phyloP scores from a whole-genome alignment of 2,113 vertebrate genomes.

The Phalacrocorax pelagicus region DNA sequence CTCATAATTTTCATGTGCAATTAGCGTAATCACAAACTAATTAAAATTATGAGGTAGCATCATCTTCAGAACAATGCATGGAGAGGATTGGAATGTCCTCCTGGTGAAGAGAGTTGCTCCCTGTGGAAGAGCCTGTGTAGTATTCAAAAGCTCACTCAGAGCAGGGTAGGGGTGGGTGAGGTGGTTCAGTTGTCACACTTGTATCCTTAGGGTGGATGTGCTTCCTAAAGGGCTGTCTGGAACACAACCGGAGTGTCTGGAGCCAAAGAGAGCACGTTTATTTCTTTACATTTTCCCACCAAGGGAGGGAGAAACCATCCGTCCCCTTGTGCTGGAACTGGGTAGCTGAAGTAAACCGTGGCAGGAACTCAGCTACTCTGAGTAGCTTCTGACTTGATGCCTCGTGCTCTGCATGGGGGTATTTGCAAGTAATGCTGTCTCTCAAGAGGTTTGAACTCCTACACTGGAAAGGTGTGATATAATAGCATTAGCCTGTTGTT shows the following conservation, averaged over 20 bases:
- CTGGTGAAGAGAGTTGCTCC: not conserved
- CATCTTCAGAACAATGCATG: not conserved
- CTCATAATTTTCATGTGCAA: not conserved
- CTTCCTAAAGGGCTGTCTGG: not conserved
- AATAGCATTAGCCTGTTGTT: not conserved
- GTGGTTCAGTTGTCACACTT: not conserved
- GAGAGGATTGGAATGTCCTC: not conserved
- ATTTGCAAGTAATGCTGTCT: not conserved
- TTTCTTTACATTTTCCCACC: not conserved
- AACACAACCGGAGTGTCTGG: not conserved
- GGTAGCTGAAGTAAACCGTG: rapidly evolving
- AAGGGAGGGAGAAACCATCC: not conserved
- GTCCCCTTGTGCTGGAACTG: not conserved
- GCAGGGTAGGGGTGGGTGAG: not conserved
- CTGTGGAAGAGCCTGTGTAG: not conserved
- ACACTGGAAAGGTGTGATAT: not conserved
- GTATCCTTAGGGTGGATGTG: not conserved
- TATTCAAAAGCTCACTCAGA: not conserved
- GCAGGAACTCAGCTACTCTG: not conserved
- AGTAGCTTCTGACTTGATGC: not conserved
- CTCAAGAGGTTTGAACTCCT: not conserved
- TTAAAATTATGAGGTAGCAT: not conserved
- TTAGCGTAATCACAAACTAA: not conserved
- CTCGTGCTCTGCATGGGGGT: not conserved
- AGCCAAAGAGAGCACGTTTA: not conserved